Conservation (phyloP, 2,113 vertebrate species). For the Eulemur rufifrons region DNA sequence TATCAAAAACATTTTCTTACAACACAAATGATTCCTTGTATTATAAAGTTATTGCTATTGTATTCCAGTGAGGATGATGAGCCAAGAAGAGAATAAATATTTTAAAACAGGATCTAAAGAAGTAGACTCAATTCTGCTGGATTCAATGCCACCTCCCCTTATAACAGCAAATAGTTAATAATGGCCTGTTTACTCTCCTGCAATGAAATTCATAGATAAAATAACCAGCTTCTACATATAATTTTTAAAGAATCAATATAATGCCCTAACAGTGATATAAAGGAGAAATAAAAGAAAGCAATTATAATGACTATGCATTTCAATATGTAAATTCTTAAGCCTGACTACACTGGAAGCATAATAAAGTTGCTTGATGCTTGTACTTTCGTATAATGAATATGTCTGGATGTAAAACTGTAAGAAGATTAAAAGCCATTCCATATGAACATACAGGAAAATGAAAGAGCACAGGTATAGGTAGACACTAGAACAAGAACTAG, state of each 20-base stretch:
- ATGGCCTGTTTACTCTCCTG: neutral
- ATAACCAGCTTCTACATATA: neutral
- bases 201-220: neutral
- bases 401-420: neutral
- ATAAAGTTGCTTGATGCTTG: neutral
- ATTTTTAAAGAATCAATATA: neutral
- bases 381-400: neutral
- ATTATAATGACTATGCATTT: neutral
- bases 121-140: neutral
- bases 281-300: neutral
- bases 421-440: neutral
- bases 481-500: neutral
- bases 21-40: constrained; percentile 1
- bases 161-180: neutral
- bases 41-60: neutral
- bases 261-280: neutral
- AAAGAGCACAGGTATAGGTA: neutral
- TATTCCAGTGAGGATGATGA: neutral
- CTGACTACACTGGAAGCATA: neutral
- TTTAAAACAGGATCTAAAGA: neutral
- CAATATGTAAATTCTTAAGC: neutral
- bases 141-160: neutral
- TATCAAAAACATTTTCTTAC: constrained; percentile 15
- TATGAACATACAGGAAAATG: neutral
- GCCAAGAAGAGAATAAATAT: neutral